Conservation (phyloP, 2,113 vertebrate genomes). For the Epinephelus moara region DNA sequence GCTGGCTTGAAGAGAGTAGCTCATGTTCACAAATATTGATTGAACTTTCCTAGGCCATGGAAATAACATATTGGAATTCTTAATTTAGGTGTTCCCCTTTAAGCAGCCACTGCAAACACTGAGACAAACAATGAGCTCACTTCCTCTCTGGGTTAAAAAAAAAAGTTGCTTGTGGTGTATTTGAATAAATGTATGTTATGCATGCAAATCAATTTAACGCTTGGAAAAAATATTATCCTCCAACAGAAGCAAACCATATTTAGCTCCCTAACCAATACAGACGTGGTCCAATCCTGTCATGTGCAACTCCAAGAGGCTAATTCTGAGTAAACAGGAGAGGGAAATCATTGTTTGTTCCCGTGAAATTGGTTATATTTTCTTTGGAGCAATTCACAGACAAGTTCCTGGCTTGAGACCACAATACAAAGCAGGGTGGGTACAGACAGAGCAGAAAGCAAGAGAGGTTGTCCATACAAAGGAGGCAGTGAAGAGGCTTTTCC, state of each 20-base stretch:
- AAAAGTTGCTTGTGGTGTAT: not conserved
- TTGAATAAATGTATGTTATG: not conserved
- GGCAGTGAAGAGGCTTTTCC: slow-evolving; percentile 35
- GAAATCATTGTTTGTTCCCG: slow-evolving; percentile 68
- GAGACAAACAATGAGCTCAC: slow-evolving; percentile 45
- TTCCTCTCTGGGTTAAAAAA: slow-evolving; percentile 5
- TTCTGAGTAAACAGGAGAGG: slow-evolving; percentile 54
- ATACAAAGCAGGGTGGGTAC: slow-evolving; percentile 18
- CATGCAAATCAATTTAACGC: slow-evolving; percentile 14
- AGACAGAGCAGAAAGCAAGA: slow-evolving; percentile 16
- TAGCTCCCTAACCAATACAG: slow-evolving; percentile 1
- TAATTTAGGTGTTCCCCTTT: too few species aligned
- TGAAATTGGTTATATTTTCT: slow-evolving; percentile 62
- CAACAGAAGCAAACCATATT: slow-evolving; percentile 14
- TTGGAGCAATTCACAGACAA: slow-evolving; percentile 45
- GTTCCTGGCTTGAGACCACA: slow-evolving; percentile 39
- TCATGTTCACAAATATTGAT: too few species aligned
- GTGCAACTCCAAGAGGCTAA: slow-evolving; percentile 17
- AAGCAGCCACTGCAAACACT: slow-evolving; percentile 21
- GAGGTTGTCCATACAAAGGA: slow-evolving; percentile 37
- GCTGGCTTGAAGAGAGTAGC: too few species aligned
- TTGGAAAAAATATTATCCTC: too few species aligned
- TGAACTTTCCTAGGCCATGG: too few species aligned
- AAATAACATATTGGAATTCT: too few species aligned
- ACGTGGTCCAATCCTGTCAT: slow-evolving; percentile 5